Evolutionary conservation across 53 echinoderm and acorn worm genomes (phyloP).

Genomic region (Paracentrotus lividus): DNA sequence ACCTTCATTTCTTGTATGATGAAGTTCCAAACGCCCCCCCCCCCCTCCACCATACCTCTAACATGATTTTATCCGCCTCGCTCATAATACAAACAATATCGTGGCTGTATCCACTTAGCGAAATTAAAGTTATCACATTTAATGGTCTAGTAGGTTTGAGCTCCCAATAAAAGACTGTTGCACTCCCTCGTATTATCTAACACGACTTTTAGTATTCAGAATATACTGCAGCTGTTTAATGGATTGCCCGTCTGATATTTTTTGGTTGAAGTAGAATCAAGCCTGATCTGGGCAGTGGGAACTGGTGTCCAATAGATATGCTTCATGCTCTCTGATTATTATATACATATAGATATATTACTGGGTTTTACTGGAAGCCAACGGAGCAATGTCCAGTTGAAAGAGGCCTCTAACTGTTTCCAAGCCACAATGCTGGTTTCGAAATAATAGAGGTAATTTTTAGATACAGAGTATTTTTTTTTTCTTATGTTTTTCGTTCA

Average conservation of each 20-base stretch:
- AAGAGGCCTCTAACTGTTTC: neutral
- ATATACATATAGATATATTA: neutral
- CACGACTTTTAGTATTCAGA: neutral
- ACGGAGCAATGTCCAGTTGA: neutral
- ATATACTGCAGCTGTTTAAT: neutral
- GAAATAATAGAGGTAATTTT: neutral
- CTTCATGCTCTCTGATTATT: neutral
- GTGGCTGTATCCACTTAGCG: constrained; percentile 37
- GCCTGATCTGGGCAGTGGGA: neutral
- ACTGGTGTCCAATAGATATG: neutral
- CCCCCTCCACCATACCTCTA: neutral
- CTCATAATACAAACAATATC: constrained; percentile 12
- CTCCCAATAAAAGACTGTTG: neutral
- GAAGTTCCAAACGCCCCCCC: neutral
- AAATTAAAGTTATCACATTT: constrained; percentile 50
- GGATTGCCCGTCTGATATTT: neutral
- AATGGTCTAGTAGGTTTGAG: constrained; percentile 13
- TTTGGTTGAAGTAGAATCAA: neutral
- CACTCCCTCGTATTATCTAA: neutral
- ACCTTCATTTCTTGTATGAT: neutral
- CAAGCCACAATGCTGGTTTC: neutral
- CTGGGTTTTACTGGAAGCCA: neutral
- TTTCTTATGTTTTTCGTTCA: no score
- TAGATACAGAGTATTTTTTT: neutral
- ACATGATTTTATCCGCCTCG: neutral